Evolutionary conservation across 1,140 invertebrate genomes (phyloP).

Genomic region (Microplitis mediator): DNA sequence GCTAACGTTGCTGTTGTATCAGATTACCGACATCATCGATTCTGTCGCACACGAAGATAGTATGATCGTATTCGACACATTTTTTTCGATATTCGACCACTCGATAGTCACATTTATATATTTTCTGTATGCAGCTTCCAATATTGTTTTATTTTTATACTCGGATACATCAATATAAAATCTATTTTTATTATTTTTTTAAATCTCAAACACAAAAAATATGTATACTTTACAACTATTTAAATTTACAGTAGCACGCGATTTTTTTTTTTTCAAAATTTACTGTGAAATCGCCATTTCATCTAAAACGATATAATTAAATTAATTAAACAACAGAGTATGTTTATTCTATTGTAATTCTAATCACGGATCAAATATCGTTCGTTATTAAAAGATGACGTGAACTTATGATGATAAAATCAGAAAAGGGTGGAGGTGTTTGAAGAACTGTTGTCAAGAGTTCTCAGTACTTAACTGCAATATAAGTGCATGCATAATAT

Average conservation of each 20-base stretch:
- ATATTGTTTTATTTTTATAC: too few relatives aligned
- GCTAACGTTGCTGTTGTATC: slow-evolving; percentile 20
- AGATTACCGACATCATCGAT: slow-evolving; percentile 27
- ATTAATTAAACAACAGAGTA: background rate
- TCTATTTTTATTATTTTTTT: background rate
- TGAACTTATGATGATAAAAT: background rate
- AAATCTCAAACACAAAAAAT: background rate
- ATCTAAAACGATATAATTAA: background rate
- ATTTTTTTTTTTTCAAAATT: background rate
- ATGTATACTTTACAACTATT: background rate
- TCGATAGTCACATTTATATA: too few relatives aligned
- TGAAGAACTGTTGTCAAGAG: background rate
- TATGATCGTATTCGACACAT: too few relatives aligned
- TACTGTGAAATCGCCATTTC: background rate
- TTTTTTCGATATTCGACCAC: too few relatives aligned
- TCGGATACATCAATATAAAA: too few relatives aligned
- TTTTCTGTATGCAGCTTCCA: too few relatives aligned
- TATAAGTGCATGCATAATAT: background rate
- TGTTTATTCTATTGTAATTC: background rate
- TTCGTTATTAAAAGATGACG: background rate
- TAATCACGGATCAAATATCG: background rate
- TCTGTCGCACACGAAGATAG: slow-evolving; percentile 16
- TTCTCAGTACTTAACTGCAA: background rate
- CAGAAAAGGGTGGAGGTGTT: background rate
- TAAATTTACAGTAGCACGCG: background rate